Evolutionary conservation across 2,888 invertebrate genomes (phyloP).

Genomic region (Listrodromus nycthemerus): DNA sequence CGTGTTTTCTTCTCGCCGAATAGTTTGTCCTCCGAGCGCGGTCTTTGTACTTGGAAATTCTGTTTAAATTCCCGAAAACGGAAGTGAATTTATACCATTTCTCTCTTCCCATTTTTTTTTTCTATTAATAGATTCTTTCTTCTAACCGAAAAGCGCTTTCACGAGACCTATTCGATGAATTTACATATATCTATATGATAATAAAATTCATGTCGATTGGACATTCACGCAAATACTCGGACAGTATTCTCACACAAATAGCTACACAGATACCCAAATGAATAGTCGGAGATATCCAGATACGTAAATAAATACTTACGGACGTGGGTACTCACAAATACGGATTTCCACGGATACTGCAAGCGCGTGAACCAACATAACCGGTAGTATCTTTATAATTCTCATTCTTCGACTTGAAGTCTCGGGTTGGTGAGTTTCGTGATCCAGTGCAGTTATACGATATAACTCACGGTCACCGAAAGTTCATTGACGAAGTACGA

Average conservation of each 20-base stretch:
- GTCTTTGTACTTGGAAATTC: neutral
- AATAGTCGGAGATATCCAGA: too few species aligned
- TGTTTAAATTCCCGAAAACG: neutral
- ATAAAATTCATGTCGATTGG: neutral
- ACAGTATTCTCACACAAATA: too few species aligned
- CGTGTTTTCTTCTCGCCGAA: slow-evolving; percentile 61
- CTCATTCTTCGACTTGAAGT: neutral
- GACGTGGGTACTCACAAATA: too few species aligned
- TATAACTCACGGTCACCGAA: slow-evolving; percentile 43
- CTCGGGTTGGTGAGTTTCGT: neutral
- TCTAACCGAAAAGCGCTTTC: neutral
- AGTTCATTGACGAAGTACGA: slow-evolving; percentile 51
- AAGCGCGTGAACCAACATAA: too few species aligned
- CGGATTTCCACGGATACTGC: too few species aligned
- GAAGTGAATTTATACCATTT: neutral
- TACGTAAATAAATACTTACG: neutral
- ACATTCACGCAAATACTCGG: neutral
- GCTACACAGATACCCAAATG: too few species aligned
- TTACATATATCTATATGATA: too few species aligned
- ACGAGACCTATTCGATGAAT: neutral
- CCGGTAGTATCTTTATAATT: neutral
- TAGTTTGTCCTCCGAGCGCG: slow-evolving; percentile 19
- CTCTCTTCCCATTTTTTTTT: neutral
- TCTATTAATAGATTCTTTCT: neutral
- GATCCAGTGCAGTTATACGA: neutral